Percentiles rank a stretch among this genome's conserved stretches.
These are phyloP conservation scores for Rutpela maculata DNA, from an alignment of 2,888 invertebrate species.

Conservation along the genomic window DNA sequence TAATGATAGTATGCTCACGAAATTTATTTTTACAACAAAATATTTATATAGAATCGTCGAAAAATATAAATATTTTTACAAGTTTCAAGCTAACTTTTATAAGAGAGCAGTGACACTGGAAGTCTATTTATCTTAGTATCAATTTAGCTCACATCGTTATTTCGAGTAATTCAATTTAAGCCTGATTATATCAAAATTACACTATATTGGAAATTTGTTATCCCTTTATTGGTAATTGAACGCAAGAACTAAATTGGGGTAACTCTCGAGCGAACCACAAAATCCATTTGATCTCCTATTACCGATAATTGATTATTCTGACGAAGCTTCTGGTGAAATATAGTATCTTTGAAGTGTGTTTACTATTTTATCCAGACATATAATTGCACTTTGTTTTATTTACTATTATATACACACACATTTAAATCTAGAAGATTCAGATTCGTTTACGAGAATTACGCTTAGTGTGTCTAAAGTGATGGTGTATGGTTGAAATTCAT, in stretches of 20 bases:
- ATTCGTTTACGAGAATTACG: too few species aligned
- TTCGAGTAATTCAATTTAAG: constrained; percentile 10
- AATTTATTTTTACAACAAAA: too few species aligned
- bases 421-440: too few species aligned
- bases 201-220: constrained; percentile 25
- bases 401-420: neutral
- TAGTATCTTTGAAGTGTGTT: constrained; percentile 3
- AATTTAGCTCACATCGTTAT: constrained; percentile 5
- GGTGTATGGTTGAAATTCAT: too few species aligned
- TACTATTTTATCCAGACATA: neutral
- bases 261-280: constrained; percentile 19
- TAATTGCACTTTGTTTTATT: neutral
- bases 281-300: constrained; percentile 31
- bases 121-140: neutral
- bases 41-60: too few species aligned
- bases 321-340: constrained; percentile 13
- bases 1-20: too few species aligned
- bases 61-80: neutral
- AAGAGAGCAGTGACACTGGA: neutral
- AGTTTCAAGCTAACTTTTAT: neutral
- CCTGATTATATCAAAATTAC: constrained; percentile 25
- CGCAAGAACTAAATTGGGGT: constrained; percentile 29
- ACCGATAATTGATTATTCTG: constrained; percentile 28
- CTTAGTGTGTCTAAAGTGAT: too few species aligned
- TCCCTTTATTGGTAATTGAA: constrained; percentile 29